These are phyloP conservation scores for Neoitamus cyanurus DNA, from an alignment of 2,888 invertebrate genomes.

Conservation along the genomic window DNA sequence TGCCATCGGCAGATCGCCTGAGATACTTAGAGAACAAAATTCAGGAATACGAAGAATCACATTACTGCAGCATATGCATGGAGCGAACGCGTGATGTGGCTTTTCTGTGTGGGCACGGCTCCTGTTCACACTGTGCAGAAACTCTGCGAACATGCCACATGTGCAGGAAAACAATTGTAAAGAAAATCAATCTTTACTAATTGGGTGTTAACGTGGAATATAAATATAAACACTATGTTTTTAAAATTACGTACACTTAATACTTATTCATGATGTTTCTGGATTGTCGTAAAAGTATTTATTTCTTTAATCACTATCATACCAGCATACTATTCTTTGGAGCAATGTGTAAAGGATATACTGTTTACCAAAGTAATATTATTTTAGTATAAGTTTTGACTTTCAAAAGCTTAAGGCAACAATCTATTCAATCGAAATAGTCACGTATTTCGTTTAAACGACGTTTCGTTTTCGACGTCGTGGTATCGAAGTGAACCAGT, in stretches of 20 bases:
- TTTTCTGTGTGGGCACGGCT: constrained; percentile 89
- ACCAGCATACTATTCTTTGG: background rate
- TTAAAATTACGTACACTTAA: background rate
- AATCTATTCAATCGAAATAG: background rate
- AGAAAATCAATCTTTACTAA: constrained; percentile 66
- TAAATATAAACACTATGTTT: background rate
- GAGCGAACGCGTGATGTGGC: constrained; percentile 83
- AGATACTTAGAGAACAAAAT: constrained; percentile 79
- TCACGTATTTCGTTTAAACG: background rate
- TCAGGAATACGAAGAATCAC: constrained; percentile 87
- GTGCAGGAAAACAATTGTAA: constrained; percentile 68
- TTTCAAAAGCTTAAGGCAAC: background rate
- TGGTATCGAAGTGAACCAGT: background rate
- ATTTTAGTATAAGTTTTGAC: constrained; percentile 10
- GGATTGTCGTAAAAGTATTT: constrained; percentile 10
- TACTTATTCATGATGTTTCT: constrained; percentile 4
- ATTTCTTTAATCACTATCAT: constrained; percentile 12
- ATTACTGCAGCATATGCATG: constrained; percentile 90
- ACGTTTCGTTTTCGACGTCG: background rate
- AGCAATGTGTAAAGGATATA: background rate
- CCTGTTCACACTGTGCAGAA: constrained; percentile 84
- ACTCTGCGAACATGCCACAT: constrained; percentile 87
- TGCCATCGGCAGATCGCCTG: constrained; percentile 75
- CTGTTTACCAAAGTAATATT: constrained; percentile 13
- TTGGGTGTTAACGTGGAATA: background rate